Evolutionary conservation across 2,888 invertebrate genomes (phyloP), one percentile per base, ranked within the genome.

Genomic region (Tenthredo mesomela): DNA sequence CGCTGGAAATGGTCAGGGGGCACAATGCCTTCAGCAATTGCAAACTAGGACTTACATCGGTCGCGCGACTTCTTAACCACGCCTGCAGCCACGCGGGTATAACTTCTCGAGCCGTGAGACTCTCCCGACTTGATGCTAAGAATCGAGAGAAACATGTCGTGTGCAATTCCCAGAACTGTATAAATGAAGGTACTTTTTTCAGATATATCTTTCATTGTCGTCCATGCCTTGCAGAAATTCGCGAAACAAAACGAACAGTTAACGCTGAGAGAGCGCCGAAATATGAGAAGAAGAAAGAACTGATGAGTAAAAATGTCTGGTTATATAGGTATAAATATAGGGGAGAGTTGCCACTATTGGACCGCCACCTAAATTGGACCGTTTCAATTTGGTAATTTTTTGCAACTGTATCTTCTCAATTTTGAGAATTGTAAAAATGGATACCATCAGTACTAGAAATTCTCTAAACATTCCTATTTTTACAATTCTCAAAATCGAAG

Each of bases 31-130:
- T 77, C n/a, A 77, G 77, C 77, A 77, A 61, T 37, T 6, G 40
- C n/a, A 15, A 61, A 80, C 40, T 33, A 61, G 80, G 58, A 80
- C 61, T 61, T 40, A 5, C 40, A 77, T 54, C 61, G 61, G 21
- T 80, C 40, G 40, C 21, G 80, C 7, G 15, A 80, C 61, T 80
- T 40, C 58, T 58, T n/a, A 54, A 58, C 58, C 58, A 80, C 80
- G 58, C 80, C 33, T 21, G 29, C 15, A 29, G 21, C n/a, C n/a
- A n/a, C n/a, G n/a, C 25, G 3, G 7, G 9, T 18, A 77, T n/a
- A n/a, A n/a, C n/a, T n/a, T n/a, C 77, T 54, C 12, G 40, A 40
- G 58, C 61, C 80, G 80, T 80, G 58, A 61, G 80, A 80, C 80
- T 58, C 47, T 75, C 29, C 54, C 50, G 25, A 33, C 54, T 47